Evolutionary conservation across 2,797 vertebrate species (phyloP), one percentile per base, ranked within the genome.

Genomic region (Thunnus albacares): DNA sequence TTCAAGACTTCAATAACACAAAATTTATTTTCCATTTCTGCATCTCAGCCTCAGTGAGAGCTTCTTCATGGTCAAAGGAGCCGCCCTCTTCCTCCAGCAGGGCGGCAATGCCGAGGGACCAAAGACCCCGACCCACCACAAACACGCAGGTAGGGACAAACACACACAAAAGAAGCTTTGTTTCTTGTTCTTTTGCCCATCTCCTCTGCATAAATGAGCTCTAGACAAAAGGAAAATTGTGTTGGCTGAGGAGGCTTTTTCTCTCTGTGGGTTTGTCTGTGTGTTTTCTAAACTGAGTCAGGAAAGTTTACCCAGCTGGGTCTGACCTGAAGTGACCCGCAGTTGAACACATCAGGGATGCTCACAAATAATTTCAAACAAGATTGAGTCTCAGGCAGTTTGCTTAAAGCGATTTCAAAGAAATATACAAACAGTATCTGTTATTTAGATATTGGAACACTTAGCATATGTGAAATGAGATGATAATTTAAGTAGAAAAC

Each of bases 61-160:
- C 90, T 99, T 99, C 96, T 99, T 99, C 93, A 99, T 99, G 97
- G 98, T 99, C 92, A 99, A 99, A 94, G 98, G 98, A 61, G 98
- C 98, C 1, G 98, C 98, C 47, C 96, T 99, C 78, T 99, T 99
- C 93, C 92, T 99, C 35, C 98, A 99, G 79, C 98, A 99, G 94
- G 98, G 97, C 55, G 97, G 91, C 96, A 97, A 92, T 76, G 85
- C 97, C 4, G 96, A 97, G 89, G 95, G 92, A 86, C 97, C 95
- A 78, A 94, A 95, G 82, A 96, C 96, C 61, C 97, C 97, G 15
- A 96, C 97, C 6, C 97, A 96, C 87, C 97, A 98, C 95, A 98
- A 97, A 70, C 97, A 97, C 90, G 97, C 98, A 96, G 98, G 98
- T 99, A 92, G 89, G 82, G 64, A 53, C 79, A 66, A 30, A 68